Conservation (phyloP, 2,888 invertebrate species). For the Spisula subtruncata region DNA sequence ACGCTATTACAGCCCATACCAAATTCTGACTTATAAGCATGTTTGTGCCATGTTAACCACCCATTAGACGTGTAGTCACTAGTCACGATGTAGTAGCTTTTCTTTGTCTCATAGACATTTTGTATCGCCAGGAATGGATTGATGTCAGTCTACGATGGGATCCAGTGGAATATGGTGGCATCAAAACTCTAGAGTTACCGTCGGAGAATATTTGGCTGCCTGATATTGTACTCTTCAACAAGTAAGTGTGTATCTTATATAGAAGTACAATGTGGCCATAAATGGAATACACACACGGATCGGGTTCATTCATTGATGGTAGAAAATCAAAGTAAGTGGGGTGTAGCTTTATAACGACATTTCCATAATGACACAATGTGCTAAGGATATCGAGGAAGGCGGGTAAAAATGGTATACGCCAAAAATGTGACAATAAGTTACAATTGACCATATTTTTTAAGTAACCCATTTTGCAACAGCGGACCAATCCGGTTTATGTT, state of each 20-base stretch:
- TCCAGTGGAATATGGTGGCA: conserved; percentile 97
- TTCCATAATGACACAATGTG: too few relatives aligned
- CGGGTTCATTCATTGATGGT: too few relatives aligned
- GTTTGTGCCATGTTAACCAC: background rate
- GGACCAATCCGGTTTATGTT: too few relatives aligned
- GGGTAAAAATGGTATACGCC: too few relatives aligned
- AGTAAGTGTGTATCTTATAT: conserved; percentile 80
- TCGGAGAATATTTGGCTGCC: conserved; percentile 90
- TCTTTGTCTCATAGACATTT: conserved; percentile 12
- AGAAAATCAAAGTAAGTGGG: too few relatives aligned
- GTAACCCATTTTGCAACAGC: too few relatives aligned
- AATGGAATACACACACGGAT: too few relatives aligned
- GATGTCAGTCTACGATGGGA: conserved; percentile 99
- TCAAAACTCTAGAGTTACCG: conserved; percentile 97
- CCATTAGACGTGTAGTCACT: background rate
- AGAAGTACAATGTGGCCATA: too few relatives aligned
- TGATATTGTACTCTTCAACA: conserved; percentile 87
- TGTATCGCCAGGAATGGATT: conserved; percentile 83
- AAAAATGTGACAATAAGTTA: too few relatives aligned
- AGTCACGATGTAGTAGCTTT: background rate
- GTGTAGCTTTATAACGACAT: too few relatives aligned
- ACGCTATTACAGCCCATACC: background rate
- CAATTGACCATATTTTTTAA: too few relatives aligned
- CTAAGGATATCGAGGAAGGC: too few relatives aligned
- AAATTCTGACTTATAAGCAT: background rate